Evolutionary conservation across 1,140 invertebrate species (phyloP).

Genomic region (Aethina tumida): DNA sequence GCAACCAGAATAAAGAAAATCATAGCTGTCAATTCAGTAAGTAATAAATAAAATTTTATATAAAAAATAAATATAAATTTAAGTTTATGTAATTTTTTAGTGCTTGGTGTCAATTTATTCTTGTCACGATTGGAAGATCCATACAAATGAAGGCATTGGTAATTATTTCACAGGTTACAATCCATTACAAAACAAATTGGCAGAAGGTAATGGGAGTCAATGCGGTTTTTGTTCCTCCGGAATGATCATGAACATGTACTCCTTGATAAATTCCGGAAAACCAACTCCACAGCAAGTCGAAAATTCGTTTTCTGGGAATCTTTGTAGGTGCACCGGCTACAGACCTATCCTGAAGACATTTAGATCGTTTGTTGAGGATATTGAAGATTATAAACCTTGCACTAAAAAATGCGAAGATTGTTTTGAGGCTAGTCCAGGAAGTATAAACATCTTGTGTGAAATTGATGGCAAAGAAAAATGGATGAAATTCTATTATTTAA

Average conservation of each 20-base stretch:
- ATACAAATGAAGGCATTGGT: constrained; percentile 70
- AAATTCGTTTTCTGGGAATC: constrained; percentile 58
- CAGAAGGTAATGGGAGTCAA: constrained; percentile 65
- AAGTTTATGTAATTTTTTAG: constrained; percentile 33
- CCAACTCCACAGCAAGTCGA: constrained; percentile 60
- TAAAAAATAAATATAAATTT: too few species aligned
- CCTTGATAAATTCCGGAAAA: constrained; percentile 37
- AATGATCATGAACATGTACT: constrained; percentile 80
- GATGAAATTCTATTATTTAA: constrained; percentile 18
- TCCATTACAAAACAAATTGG: constrained; percentile 54
- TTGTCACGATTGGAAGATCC: constrained; percentile 66
- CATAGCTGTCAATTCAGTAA: too few species aligned
- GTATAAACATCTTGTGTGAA: constrained; percentile 12
- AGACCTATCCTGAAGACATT: constrained; percentile 74
- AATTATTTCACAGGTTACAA: constrained; percentile 59
- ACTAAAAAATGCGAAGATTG: constrained; percentile 2
- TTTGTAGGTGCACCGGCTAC: constrained; percentile 82
- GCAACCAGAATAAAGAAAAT: too few species aligned
- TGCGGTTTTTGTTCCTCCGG: constrained; percentile 76
- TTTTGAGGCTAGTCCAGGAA: too few species aligned
- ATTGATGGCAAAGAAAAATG: constrained; percentile 10
- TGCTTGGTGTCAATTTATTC: constrained; percentile 61
- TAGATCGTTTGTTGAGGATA: constrained; percentile 57
- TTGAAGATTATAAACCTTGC: constrained; percentile 36
- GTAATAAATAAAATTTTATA: too few species aligned